Conservation (phyloP, 2,888 invertebrate genomes). For the Drosophila mettleri region DNA sequence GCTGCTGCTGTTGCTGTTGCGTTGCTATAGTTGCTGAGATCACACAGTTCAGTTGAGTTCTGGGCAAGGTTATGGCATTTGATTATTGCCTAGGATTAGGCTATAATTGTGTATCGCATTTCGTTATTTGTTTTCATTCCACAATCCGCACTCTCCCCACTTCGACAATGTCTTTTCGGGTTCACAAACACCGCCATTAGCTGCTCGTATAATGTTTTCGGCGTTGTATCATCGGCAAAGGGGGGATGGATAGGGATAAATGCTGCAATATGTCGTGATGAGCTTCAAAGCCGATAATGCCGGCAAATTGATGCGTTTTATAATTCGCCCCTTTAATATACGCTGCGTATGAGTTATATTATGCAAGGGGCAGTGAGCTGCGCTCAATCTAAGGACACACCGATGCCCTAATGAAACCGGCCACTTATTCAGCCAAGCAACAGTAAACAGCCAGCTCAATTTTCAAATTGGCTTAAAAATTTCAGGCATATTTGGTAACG, state of each 20-base stretch:
- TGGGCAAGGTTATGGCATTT: conserved; percentile 65
- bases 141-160: conserved; percentile 45
- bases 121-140: conserved; percentile 68
- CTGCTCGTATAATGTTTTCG: conserved; percentile 30
- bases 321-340: conserved; percentile 29
- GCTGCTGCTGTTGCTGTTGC: conserved; percentile 15
- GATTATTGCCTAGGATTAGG: conserved; percentile 75
- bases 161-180: conserved; percentile 4
- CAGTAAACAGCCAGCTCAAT: conserved; percentile 21
- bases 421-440: conserved; percentile 16
- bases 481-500: conserved; percentile 77
- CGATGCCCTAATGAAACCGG: conserved; percentile 49
- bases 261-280: conserved; percentile 51
- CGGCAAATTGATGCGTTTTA: conserved; percentile 35
- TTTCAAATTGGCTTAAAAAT: conserved; percentile 60
- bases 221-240: conserved; percentile 1
- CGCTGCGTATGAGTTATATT: conserved; percentile 32
- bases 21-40: conserved; percentile 45
- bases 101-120: conserved; percentile 76
- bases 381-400: background rate
- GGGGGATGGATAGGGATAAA: conserved; percentile 1
- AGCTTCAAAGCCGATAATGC: conserved; percentile 49
- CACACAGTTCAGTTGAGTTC: conserved; percentile 36
- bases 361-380: background rate
- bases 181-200: conserved; percentile 18